Base-by-base conservation (phyloP, 2,113 vertebrate species). In the Cyphomyrus discorhynchus region DNA sequence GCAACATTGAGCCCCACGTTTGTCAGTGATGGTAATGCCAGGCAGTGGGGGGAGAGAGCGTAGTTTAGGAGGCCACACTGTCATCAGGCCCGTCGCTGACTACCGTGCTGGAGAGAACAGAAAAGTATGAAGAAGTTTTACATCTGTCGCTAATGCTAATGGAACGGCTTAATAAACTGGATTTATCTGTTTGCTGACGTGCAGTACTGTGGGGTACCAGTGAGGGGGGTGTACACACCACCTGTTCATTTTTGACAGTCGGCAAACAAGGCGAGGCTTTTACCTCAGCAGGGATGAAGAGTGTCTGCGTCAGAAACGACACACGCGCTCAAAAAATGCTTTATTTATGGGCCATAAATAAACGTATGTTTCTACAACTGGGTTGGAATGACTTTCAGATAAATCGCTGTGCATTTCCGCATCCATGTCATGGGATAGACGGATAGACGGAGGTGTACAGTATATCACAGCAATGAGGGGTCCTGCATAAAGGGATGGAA, bases 131-230 rank as follows among this genome's bases (percentile, higher is more conserved):
- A 56, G 35, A 85, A 82, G 87, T 88, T 88, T 85, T 50, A 31
- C 46, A 31, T 70, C 90, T 85, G 31, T 47, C 46, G 56, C 46
- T 6, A 87, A 74, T 70, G n/a, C 66, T 88, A 80, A 58, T 56
- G 45, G 24, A 89, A 66, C 62, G 52, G 62, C 88, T 89, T 87
- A 87, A 86, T 91, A 80, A 91, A 87, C 58, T 58, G 88, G 49
- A 87, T 89, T 89, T 89, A 89, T 90, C 88, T 86, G 58, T 89
- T 88, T 56, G 87, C 56, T 52, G 35, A 82, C 21, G 53, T 27
- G 39, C 50, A 47, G 47, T 62, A 31, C 82, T 66, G 83, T 1
- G 11, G 42, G 47, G 46, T 52, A 31, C 58, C 17, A 62, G 84
- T 1, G 52, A 35, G 21, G 66, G 27, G 49, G 50, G 52, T 45